Conservation (phyloP, 2,113 vertebrate genomes). For the Ranitomeya variabilis region DNA sequence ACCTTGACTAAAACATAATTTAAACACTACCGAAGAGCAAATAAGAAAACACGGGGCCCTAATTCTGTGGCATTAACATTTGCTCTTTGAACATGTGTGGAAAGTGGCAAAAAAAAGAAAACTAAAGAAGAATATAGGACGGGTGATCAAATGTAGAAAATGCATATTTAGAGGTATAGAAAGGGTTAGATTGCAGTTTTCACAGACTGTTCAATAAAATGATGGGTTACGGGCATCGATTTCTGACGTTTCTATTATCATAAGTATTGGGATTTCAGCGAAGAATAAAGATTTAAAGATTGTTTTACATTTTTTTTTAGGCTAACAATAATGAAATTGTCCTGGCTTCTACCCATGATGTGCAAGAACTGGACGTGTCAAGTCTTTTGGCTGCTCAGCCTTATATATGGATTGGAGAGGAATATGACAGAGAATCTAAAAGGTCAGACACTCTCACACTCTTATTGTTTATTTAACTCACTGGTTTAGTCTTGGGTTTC, state of each 20-base stretch:
- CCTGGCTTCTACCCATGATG: conserved; percentile 95
- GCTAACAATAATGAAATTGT: conserved; percentile 93
- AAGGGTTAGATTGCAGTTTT: too few species aligned
- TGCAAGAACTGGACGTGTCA: conserved; percentile 95
- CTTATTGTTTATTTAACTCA: not conserved
- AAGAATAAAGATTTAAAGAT: not conserved
- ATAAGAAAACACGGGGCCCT: not conserved
- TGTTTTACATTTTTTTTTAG: conserved; percentile 64
- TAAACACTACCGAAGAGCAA: too few species aligned
- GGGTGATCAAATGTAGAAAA: too few species aligned
- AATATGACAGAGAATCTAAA: conserved; percentile 94
- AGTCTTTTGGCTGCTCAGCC: conserved; percentile 88
- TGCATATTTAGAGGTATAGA: too few species aligned
- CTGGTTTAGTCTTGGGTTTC: not conserved
- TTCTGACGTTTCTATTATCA: too few species aligned
- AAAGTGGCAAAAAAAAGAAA: too few species aligned
- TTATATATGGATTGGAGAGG: conserved; percentile 96
- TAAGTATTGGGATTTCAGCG: not conserved
- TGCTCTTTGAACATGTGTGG: too few species aligned
- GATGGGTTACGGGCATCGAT: too few species aligned
- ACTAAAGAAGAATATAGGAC: too few species aligned
- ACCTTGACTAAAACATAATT: too few species aligned
- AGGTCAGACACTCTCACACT: conserved; percentile 75
- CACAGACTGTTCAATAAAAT: too few species aligned
- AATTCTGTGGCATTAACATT: too few species aligned